Percentiles rank a stretch among this genome's conserved stretches.
Conservation (phyloP, 2,888 invertebrate genomes). For the Melikaiella ostensackeni region DNA sequence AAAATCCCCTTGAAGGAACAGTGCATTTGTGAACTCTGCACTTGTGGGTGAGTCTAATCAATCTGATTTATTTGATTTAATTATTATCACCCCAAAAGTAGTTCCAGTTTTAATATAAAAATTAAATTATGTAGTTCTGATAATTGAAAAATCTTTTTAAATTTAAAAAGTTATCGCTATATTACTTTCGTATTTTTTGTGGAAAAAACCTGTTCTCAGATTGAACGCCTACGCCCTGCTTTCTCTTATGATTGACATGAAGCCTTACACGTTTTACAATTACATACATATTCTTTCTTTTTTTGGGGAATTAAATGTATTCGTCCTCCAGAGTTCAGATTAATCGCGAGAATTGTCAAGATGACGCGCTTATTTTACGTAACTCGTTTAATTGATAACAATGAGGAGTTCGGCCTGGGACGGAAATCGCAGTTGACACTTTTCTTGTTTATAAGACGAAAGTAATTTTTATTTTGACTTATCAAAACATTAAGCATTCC, state of each 20-base stretch:
- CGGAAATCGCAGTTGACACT: not conserved
- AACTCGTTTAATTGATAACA: conserved; percentile 25
- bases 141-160: too few relatives aligned
- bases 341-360: not conserved
- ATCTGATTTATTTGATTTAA: too few relatives aligned
- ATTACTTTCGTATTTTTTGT: too few relatives aligned
- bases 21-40: conserved; percentile 94
- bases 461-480: not conserved
- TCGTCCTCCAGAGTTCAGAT: conserved; percentile 18
- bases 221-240: not conserved
- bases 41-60: conserved; percentile 87
- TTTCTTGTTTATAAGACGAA: not conserved
- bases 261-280: not conserved
- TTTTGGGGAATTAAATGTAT: not conserved
- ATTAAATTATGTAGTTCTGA: too few relatives aligned
- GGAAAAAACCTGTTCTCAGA: not conserved
- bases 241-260: not conserved
- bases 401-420: not conserved
- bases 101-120: too few relatives aligned
- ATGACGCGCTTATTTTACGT: not conserved
- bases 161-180: too few relatives aligned
- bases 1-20: conserved; percentile 83
- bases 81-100: too few relatives aligned
- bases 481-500: too few relatives aligned
- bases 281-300: not conserved